These are phyloP conservation scores for Brachionus plicatilis DNA, from an alignment of 1,140 invertebrate genomes.

Conservation along the genomic window DNA sequence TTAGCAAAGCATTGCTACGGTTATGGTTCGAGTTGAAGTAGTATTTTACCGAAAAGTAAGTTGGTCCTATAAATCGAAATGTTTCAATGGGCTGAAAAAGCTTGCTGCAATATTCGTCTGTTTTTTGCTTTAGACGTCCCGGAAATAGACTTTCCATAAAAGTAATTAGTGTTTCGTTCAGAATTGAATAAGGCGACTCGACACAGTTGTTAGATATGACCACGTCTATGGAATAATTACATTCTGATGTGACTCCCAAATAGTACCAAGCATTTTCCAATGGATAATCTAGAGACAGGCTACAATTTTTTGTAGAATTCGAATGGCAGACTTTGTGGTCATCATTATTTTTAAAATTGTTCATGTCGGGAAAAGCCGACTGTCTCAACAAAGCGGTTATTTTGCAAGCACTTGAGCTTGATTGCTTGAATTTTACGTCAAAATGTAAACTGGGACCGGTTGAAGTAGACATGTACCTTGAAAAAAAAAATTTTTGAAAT, in stretches of 20 bases:
- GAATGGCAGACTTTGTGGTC: background rate
- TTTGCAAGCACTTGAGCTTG: background rate
- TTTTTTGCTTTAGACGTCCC: background rate
- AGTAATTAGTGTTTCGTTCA: background rate
- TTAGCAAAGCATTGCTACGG: slow-evolving; percentile 31
- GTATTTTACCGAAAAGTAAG: slow-evolving; percentile 38
- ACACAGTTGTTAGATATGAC: background rate
- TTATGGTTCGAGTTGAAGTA: slow-evolving; percentile 38
- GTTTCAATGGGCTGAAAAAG: slow-evolving; percentile 20
- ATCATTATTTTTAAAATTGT: background rate
- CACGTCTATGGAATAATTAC: slow-evolving; percentile 22
- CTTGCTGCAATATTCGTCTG: background rate
- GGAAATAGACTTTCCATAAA: background rate
- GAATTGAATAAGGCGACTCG: background rate
- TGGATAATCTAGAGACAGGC: background rate
- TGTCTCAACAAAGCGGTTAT: slow-evolving; percentile 2
- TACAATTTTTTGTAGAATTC: background rate
- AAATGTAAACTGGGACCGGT: background rate
- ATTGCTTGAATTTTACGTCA: slow-evolving; percentile 16
- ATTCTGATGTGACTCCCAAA: slow-evolving; percentile 14
- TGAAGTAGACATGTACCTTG: slow-evolving; percentile 22
- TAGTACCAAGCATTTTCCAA: slow-evolving; percentile 10
- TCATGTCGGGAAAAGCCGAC: slow-evolving; percentile 38
- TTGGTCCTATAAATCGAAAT: slow-evolving; percentile 35
- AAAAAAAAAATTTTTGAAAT: background rate